Evolutionary conservation across 2,797 vertebrate genomes (phyloP), one percentile per base, ranked within the genome.

Genomic region (Sebastes trivittatus): DNA sequence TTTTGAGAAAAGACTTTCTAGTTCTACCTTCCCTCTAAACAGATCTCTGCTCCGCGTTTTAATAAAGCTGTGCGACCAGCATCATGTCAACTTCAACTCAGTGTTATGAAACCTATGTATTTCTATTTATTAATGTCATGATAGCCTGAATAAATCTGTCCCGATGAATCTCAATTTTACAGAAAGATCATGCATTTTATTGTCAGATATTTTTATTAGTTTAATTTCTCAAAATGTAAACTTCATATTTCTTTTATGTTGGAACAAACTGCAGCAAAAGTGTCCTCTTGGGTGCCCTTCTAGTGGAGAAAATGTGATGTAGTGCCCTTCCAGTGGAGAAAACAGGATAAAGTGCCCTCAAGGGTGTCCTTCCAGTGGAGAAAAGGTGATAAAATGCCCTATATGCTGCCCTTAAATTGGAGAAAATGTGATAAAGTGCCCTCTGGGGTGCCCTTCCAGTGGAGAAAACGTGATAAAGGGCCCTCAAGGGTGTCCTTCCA

Each of bases 101-200:
- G 71, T 92, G 82, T 84, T 86, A 90, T 89, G 68, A 87, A 84
- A 84, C 69, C 61, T 85, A 60, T 92, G 85, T 91, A 95, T 96
- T 96, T 97, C 94, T 97, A 96, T 98, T 97, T 97, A 95, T 97
- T 92, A 94, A 95, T 93, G 93, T 93, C 92, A 95, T 88, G 85
- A 90, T 95, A 95, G 93, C 94, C 93, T 95, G 90, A 93, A 90
- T 95, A 96, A 98, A 97, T 95, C 93, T 96, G 96, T 90, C 89
- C 80, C 86, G 82, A 89, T 78, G 42, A 72, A 74, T 72, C 68
- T 80, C 61, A 72, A 1, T 54, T 64, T 75, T 36, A 68, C 38
- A 63, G 29, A 64, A 74, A 61, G 7, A 74, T 58, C 42, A 25
- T 32, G 65, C 3, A 62, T 72, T 72, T 64, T 78, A 56, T 32